Evolutionary conservation across 2,113 vertebrate species (phyloP).

Genomic region (Symphodus melops): DNA sequence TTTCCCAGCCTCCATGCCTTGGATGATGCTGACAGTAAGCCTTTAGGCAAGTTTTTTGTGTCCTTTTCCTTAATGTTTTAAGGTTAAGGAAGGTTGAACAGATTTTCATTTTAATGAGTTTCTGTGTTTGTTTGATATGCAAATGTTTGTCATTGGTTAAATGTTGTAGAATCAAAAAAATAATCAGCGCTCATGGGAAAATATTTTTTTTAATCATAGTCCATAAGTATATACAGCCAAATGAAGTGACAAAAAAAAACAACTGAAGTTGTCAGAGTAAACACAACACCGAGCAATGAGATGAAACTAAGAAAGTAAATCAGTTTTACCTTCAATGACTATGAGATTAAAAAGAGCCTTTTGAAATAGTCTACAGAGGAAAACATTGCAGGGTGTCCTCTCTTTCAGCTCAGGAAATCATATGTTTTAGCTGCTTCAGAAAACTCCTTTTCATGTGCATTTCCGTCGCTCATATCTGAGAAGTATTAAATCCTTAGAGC

Average conservation of each 20-base stretch:
- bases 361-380: conserved; percentile 52
- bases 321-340: conserved; percentile 33
- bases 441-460: conserved; percentile 55
- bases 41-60: background rate
- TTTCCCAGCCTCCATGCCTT: background rate
- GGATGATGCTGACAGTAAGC: background rate
- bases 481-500: conserved; percentile 22
- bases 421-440: conserved; percentile 43
- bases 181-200: background rate
- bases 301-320: conserved; percentile 18
- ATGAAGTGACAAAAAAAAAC: conserved; percentile 19
- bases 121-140: conserved; percentile 39
- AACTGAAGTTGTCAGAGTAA: background rate
- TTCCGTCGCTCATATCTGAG: conserved; percentile 30
- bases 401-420: conserved; percentile 39
- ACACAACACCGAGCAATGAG: conserved; percentile 36
- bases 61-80: conserved; percentile 4
- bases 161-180: conserved; percentile 22
- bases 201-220: background rate
- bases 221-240: conserved; percentile 3
- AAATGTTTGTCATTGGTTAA: conserved; percentile 30
- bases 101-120: conserved; percentile 39
- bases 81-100: background rate
- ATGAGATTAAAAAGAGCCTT: conserved; percentile 59
- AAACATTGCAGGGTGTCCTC: conserved; percentile 54